Evolutionary conservation across 2,888 invertebrate genomes (phyloP).

Genomic region (Andrena hattorfiana): DNA sequence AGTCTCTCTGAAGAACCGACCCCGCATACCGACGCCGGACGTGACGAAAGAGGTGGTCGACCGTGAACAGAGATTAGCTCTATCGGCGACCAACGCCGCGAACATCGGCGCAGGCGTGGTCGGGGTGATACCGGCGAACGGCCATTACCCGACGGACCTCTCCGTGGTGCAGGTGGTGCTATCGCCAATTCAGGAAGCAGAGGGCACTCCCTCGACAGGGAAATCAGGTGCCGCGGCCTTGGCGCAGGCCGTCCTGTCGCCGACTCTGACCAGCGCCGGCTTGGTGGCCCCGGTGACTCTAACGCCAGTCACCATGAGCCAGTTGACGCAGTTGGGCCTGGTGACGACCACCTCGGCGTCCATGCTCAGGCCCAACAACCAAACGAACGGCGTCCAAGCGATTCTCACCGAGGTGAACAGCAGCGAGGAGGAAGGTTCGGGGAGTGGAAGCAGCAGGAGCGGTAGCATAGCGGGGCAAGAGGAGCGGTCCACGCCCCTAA

Average conservation of each 20-base stretch:
- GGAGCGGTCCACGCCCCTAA: slow-evolving; percentile 81
- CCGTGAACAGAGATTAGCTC: slow-evolving; percentile 89
- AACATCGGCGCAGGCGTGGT: slow-evolving; percentile 88
- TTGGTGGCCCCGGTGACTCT: slow-evolving; percentile 85
- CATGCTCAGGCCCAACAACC: slow-evolving; percentile 61
- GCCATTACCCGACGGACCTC: slow-evolving; percentile 87
- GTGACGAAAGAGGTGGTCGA: slow-evolving; percentile 93
- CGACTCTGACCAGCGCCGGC: slow-evolving; percentile 86
- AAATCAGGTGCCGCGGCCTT: slow-evolving; percentile 91
- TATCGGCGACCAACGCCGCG: slow-evolving; percentile 83
- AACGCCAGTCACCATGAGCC: slow-evolving; percentile 88
- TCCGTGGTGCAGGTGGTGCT: slow-evolving; percentile 92
- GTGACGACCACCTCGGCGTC: slow-evolving; percentile 86
- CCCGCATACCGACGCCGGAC: slow-evolving; percentile 96
- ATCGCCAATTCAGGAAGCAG: slow-evolving; percentile 94
- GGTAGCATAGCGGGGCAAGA: slow-evolving; percentile 82
- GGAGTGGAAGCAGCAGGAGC: slow-evolving; percentile 79
- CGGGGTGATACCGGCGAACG: slow-evolving; percentile 88
- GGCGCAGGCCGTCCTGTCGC: slow-evolving; percentile 92
- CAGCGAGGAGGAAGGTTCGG: slow-evolving; percentile 80
- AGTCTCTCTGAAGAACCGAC: slow-evolving; percentile 91
- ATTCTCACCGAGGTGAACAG: slow-evolving; percentile 80
- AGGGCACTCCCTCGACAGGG: slow-evolving; percentile 85
- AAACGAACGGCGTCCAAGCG: slow-evolving; percentile 69
- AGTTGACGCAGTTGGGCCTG: slow-evolving; percentile 86